Evolutionary conservation across 2,113 vertebrate species (phyloP), one percentile per base, ranked within the genome.

Genomic region (Leptobrachium ailaonicum): DNA sequence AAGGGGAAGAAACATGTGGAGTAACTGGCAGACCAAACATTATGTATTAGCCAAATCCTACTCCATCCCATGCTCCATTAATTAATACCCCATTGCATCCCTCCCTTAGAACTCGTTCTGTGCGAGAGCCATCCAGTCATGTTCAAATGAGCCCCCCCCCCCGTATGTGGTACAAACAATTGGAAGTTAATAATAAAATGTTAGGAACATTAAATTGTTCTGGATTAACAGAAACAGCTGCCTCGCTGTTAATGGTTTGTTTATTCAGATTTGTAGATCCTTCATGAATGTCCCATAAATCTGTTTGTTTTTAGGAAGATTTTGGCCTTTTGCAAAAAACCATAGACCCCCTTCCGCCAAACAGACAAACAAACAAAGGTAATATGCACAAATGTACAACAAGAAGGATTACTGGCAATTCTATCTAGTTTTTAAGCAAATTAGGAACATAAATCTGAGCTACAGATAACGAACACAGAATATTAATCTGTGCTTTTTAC

Each of bases 191-290:
- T 80, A 32, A 79, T 50, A 50, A 50, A 85, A 82, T 41, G 5
- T 73, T 78, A 85, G 9, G 73, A 83, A 83, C 83, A 83, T 80
- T 71, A 85, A 58, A 87, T 81, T 54, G 84, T 68, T 53, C 73
- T 11, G 64, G 82, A 84, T 64, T 78, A 79, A 77, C 77, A n/a
- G 71, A 85, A 74, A 86, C 66, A 83, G 63, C 66, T 84, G 78
- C 12, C 50, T 60, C 82, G 4, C 20, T 70, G 70, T 73, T 82
- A 41, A 63, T 63, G 60, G 62, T 64, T 63, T 64, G 7, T 79
- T 63, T 58, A 45, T 66, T 72, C 9, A 41, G 40, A 11, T 54
- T 50, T 53, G 69, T 77, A 66, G 32, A 66, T 60, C 68, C 69
- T 68, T 77, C 41, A 69, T 69, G 43, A 77, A 77, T 40, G 50